Percentiles rank a stretch among this genome's conserved stretches.
Conservation (phyloP, 2,113 vertebrate species). For the Cryptomyrus ogoouensis region DNA sequence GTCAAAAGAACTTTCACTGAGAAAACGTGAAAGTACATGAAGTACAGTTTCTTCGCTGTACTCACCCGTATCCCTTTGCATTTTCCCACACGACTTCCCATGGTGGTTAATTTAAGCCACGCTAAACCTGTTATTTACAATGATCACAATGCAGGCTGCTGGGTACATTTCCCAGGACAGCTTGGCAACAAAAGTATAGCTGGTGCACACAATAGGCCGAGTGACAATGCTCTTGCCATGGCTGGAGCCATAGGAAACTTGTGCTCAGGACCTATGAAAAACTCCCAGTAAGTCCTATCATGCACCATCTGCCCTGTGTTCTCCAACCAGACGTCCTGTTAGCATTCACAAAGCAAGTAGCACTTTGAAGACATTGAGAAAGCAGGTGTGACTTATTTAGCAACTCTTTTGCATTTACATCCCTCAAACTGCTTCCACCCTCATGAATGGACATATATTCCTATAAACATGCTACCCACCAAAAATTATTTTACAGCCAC, state of each 20-base stretch:
- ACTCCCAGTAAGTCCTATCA: not conserved
- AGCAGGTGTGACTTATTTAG: not conserved
- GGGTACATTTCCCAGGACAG: slow-evolving; percentile 30
- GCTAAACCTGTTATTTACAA: slow-evolving; percentile 42
- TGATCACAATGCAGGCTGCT: slow-evolving; percentile 38
- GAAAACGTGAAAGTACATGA: not conserved
- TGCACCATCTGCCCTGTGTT: not conserved
- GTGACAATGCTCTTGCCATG: slow-evolving; percentile 19
- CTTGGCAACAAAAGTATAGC: slow-evolving; percentile 40
- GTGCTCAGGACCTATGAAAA: not conserved
- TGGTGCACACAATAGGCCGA: slow-evolving; percentile 19
- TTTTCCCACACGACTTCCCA: slow-evolving; percentile 32
- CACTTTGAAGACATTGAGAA: not conserved
- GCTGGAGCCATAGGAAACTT: not conserved
- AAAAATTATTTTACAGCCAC: not conserved
- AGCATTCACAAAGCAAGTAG: not conserved
- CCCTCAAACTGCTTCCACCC: not conserved
- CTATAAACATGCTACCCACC: not conserved
- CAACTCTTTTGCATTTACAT: not conserved
- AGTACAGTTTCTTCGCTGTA: not conserved
- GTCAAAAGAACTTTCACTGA: not conserved
- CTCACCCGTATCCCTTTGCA: slow-evolving; percentile 27
- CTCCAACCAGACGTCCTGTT: not conserved
- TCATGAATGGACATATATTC: not conserved
- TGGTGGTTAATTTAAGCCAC: slow-evolving; percentile 31